Conservation (phyloP, 2,888 invertebrate genomes). For the Flexamia atlantica region DNA sequence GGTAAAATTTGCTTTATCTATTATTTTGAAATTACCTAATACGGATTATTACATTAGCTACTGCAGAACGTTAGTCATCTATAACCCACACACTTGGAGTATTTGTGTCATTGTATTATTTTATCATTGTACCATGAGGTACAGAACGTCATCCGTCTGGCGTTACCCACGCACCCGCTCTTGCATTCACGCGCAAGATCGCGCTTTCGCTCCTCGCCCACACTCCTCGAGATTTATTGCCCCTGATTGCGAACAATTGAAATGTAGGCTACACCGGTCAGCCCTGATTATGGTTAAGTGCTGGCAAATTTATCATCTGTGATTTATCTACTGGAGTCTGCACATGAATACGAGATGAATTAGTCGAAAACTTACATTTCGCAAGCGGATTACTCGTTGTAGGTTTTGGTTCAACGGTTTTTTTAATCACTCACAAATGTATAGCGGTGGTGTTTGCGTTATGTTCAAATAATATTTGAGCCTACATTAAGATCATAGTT, state of each 20-base stretch:
- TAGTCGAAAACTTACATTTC: not conserved
- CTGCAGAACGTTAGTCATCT: no score
- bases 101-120: no score
- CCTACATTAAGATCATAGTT: no score
- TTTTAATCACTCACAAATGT: no score
- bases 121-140: not conserved
- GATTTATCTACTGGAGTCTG: not conserved
- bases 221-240: constrained; percentile 11
- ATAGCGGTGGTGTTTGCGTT: no score
- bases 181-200: not conserved
- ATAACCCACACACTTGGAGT: no score
- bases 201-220: constrained; percentile 4
- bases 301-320: not conserved
- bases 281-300: constrained; percentile 12
- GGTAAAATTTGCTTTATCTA: no score
- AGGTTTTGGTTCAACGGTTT: no score
- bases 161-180: not conserved
- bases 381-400: no score
- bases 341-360: not conserved
- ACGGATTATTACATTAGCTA: no score
- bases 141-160: not conserved
- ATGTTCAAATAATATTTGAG: no score
- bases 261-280: constrained; percentile 36
- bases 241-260: constrained; percentile 44
- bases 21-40: no score